phyloP scores from a whole-genome alignment of 2,797 vertebrate genomes.

The Myripristis murdjan region DNA sequence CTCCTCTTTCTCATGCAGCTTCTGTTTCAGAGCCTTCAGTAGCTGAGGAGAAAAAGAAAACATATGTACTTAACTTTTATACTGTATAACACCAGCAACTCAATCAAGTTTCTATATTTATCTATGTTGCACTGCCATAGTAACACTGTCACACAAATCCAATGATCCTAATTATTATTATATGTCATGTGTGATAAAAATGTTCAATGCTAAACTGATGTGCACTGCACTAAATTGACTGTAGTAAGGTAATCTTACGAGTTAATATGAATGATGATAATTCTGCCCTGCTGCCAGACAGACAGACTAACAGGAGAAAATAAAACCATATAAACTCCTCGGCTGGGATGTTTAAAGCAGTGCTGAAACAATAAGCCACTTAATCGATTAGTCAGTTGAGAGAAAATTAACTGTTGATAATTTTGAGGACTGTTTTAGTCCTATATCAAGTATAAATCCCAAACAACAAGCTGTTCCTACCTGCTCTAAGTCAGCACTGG shows the following conservation, averaged over 20 bases:
- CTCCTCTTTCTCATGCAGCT: slow-evolving; percentile 94
- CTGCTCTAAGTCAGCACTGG: slow-evolving; percentile 93
- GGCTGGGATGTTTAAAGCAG: not conserved
- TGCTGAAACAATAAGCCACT: too few species aligned
- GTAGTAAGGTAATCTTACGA: not conserved
- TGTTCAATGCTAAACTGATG: not conserved
- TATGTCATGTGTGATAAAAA: not conserved
- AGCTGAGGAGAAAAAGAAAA: slow-evolving; percentile 76
- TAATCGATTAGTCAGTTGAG: too few species aligned
- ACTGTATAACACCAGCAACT: not conserved
- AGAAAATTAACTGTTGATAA: too few species aligned
- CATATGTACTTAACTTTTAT: not conserved
- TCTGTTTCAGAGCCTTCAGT: slow-evolving; percentile 92
- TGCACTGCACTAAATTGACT: not conserved
- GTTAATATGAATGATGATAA: too few species aligned
- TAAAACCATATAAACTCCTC: too few species aligned
- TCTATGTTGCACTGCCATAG: not conserved
- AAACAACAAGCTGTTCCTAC: slow-evolving; percentile 72
- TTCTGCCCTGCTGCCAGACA: too few species aligned
- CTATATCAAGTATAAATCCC: too few species aligned
- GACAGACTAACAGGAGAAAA: too few species aligned
- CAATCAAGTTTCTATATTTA: not conserved
- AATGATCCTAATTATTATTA: not conserved
- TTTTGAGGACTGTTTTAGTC: too few species aligned
- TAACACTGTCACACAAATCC: not conserved